Evolutionary conservation across 2,797 vertebrate species (phyloP).

Genomic region (Selene dorsalis): DNA sequence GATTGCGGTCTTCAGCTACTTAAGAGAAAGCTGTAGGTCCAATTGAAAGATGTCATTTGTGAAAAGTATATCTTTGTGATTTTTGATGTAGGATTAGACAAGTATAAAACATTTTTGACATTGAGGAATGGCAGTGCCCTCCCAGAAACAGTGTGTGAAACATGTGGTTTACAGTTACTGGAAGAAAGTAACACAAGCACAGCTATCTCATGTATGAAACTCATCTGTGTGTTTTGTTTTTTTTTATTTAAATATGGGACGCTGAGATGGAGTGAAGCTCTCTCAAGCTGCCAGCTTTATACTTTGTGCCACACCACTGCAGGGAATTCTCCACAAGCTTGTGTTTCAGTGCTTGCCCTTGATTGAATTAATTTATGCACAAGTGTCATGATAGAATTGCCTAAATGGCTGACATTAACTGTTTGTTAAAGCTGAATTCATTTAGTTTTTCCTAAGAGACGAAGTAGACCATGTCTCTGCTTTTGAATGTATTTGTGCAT

Average conservation of each 20-base stretch:
- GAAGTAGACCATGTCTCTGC: not conserved
- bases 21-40: slow-evolving; percentile 39
- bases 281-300: slow-evolving; percentile 4
- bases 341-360: not conserved
- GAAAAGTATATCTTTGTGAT: slow-evolving; percentile 54
- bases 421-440: slow-evolving; percentile 19
- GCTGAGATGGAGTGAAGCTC: slow-evolving; percentile 8
- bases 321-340: slow-evolving; percentile 15
- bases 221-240: slow-evolving; percentile 22
- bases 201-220: slow-evolving; percentile 23
- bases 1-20: slow-evolving; percentile 51
- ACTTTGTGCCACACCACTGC: not conserved
- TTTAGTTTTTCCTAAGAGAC: not conserved
- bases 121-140: slow-evolving; percentile 18
- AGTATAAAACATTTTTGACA: slow-evolving; percentile 49
- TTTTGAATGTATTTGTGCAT: not conserved
- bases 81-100: slow-evolving; percentile 45
- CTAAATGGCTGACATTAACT: slow-evolving; percentile 1
- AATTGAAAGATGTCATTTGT: slow-evolving; percentile 52
- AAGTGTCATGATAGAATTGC: slow-evolving; percentile 6
- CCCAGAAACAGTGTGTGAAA: not conserved
- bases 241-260: not conserved
- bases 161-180: slow-evolving; percentile 29
- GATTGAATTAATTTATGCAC: not conserved
- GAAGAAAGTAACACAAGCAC: slow-evolving; percentile 27